Conservation (phyloP, 2,888 invertebrate species). For the Rugalucina vietnamica region DNA sequence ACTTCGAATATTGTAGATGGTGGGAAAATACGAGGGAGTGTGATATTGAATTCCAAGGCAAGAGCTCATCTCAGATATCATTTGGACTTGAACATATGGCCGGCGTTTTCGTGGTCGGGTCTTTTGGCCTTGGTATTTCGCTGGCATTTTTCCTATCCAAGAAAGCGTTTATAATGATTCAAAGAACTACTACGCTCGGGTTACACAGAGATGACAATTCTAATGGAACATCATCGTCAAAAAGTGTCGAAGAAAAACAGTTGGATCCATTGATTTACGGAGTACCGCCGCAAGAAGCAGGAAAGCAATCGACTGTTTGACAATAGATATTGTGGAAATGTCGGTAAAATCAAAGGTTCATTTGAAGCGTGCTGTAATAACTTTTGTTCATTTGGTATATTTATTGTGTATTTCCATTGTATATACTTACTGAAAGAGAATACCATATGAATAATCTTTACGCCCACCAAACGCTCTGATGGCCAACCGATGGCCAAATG, state of each 20-base stretch:
- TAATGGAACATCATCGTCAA: not conserved
- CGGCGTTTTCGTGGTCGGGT: conserved; percentile 78
- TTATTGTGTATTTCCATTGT: too few relatives aligned
- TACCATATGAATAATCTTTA: too few relatives aligned
- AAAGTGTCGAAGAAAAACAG: conserved; percentile 42
- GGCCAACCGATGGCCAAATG: too few relatives aligned
- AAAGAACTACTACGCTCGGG: conserved; percentile 23
- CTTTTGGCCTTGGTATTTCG: conserved; percentile 73
- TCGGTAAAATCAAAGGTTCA: too few relatives aligned
- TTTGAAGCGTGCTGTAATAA: too few relatives aligned
- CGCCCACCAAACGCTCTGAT: too few relatives aligned
- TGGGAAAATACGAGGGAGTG: conserved; percentile 78
- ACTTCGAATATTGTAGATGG: conserved; percentile 67
- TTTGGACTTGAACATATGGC: conserved; percentile 76
- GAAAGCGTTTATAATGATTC: conserved; percentile 72
- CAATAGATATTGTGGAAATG: too few relatives aligned
- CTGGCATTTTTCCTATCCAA: conserved; percentile 75
- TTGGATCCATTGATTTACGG: conserved; percentile 48
- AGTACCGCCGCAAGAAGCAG: conserved; percentile 34
- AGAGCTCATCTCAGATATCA: conserved; percentile 64
- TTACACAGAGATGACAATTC: not conserved
- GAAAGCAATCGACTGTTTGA: conserved; percentile 61
- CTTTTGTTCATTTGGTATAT: too few relatives aligned
- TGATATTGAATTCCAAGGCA: conserved; percentile 59
- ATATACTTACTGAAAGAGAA: too few relatives aligned